These are phyloP conservation scores for Siniperca knerii DNA, from an alignment of 2,113 vertebrate genomes.

Conservation along the genomic window DNA sequence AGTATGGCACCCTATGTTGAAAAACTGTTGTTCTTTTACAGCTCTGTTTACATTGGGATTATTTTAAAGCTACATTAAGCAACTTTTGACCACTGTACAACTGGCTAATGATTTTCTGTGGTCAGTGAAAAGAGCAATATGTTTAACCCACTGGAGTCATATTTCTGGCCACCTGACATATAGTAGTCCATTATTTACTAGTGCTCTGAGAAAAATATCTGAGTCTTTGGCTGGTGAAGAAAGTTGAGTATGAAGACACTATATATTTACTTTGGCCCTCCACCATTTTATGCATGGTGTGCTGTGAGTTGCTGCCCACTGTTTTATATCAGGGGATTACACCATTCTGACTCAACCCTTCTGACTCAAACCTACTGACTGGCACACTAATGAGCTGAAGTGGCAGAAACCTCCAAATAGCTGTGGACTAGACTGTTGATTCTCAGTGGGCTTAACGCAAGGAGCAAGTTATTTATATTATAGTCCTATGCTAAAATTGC, in stretches of 20 bases:
- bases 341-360: conserved; percentile 2
- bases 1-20: too few relatives aligned
- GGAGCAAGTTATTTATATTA: background rate
- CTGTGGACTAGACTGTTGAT: background rate
- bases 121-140: too few relatives aligned
- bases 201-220: background rate
- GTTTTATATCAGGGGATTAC: background rate
- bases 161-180: background rate
- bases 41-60: too few relatives aligned
- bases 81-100: too few relatives aligned
- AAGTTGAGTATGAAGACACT: background rate
- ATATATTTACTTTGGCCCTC: background rate
- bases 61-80: too few relatives aligned
- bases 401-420: background rate
- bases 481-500: background rate
- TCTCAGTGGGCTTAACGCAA: background rate
- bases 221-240: background rate
- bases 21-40: too few relatives aligned
- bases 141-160: too few relatives aligned
- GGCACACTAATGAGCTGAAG: conserved; percentile 26
- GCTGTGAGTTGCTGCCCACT: background rate
- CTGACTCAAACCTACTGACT: conserved; percentile 22
- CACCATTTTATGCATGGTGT: background rate
- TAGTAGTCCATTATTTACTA: background rate
- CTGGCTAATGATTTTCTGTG: too few relatives aligned